Percentiles rank a stretch among this genome's conserved stretches.
phyloP scores from a whole-genome alignment of 1,140 invertebrate genomes.

The Hypothenemus hampei region DNA sequence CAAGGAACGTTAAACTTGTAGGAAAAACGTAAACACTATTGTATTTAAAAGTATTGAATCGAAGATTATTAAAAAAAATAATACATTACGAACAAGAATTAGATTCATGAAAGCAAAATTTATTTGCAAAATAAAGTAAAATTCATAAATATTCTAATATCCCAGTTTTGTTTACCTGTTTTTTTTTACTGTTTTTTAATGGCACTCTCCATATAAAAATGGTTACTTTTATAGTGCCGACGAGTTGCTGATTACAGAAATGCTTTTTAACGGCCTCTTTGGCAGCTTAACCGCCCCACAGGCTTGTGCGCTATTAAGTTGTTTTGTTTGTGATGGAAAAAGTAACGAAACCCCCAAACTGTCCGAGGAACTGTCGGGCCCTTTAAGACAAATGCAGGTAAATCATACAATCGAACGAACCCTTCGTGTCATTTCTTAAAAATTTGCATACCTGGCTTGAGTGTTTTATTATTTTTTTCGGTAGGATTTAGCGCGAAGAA shows the following conservation, averaged over 20 bases:
- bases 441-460: not conserved
- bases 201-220: too few species aligned
- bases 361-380: slow-evolving; percentile 81
- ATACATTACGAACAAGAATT: too few species aligned
- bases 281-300: slow-evolving; percentile 79
- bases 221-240: slow-evolving; percentile 69
- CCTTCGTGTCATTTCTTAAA: not conserved
- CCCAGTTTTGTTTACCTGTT: not conserved
- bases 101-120: too few species aligned
- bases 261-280: slow-evolving; percentile 97
- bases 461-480: slow-evolving; percentile 23
- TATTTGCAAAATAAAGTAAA: too few species aligned
- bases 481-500: slow-evolving; percentile 81
- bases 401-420: too few species aligned
- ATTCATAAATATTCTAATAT: too few species aligned
- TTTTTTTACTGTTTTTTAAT: slow-evolving; percentile 1
- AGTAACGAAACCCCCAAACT: slow-evolving; percentile 75
- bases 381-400: slow-evolving; percentile 80
- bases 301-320: slow-evolving; percentile 84
- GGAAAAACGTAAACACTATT: too few species aligned
- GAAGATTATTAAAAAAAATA: too few species aligned
- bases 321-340: slow-evolving; percentile 98
- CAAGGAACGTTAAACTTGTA: too few species aligned
- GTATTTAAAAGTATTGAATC: too few species aligned
- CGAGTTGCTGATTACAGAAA: slow-evolving; percentile 95